phyloP scores from a whole-genome alignment of 2,797 vertebrate genomes.

The Anguilla obscura region DNA sequence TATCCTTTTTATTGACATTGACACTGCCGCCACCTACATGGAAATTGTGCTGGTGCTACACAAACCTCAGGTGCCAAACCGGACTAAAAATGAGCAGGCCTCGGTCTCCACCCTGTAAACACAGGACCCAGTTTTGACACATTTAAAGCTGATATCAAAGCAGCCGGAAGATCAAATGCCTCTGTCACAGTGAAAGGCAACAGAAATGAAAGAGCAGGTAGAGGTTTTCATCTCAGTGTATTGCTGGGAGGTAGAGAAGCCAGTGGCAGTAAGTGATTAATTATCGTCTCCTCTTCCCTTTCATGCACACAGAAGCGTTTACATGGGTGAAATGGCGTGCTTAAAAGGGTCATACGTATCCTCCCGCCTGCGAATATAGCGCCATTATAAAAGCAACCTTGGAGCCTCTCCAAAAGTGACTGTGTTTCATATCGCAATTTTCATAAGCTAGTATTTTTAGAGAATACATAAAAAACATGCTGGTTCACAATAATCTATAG shows the following conservation, averaged over 20 bases:
- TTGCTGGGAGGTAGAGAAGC: slow-evolving; percentile 11
- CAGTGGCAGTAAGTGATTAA: slow-evolving; percentile 19
- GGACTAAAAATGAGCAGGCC: slow-evolving; percentile 2
- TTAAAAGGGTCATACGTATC: neutral
- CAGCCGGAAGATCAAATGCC: slow-evolving; percentile 27
- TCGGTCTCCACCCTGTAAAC: neutral
- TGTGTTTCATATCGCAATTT: neutral
- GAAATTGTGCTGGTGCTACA: neutral
- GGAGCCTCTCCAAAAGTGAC: neutral
- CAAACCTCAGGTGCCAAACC: slow-evolving; percentile 27
- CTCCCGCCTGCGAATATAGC: neutral
- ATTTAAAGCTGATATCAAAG: slow-evolving; percentile 28
- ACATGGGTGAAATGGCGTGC: neutral
- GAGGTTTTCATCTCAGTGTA: slow-evolving; percentile 16
- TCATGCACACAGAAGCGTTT: neutral
- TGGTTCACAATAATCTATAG: neutral
- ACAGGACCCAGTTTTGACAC: slow-evolving; percentile 15
- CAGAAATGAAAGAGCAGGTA: slow-evolving; percentile 27
- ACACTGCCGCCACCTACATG: neutral
- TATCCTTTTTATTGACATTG: neutral
- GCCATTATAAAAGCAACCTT: neutral
- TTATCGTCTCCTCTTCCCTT: neutral
- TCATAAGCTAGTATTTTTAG: neutral
- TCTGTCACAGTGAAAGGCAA: slow-evolving; percentile 17
- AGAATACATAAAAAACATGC: neutral